phyloP scores from a whole-genome alignment of 2,113 vertebrate species.

The Laticauda colubrina region DNA sequence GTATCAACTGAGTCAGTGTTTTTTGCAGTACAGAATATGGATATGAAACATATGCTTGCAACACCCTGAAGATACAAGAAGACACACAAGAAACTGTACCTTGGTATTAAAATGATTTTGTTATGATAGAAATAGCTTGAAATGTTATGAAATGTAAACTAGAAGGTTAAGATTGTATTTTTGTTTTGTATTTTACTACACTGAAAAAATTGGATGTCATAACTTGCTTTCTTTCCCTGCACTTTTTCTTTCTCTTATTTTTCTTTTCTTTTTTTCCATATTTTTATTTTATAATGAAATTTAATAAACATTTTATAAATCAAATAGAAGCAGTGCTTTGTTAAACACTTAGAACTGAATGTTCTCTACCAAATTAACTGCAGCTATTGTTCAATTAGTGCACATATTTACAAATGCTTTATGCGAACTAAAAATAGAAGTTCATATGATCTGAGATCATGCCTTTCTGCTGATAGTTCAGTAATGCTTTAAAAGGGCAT shows the following conservation, averaged over 20 bases:
- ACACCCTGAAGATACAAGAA: not conserved
- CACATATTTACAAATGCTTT: not conserved
- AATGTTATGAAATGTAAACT: not conserved
- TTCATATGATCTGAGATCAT: not conserved
- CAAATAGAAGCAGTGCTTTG: not conserved
- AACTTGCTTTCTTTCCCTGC: not conserved
- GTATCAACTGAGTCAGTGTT: not conserved
- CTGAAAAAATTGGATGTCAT: not conserved
- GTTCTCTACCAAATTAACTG: not conserved
- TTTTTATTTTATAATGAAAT: not conserved
- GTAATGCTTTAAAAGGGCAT: not conserved
- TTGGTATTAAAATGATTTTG: not conserved
- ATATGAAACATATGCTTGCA: not conserved
- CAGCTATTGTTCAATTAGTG: not conserved
- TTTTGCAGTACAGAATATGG: not conserved
- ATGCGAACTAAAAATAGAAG: not conserved
- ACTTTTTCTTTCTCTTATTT: not conserved
- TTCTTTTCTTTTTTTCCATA: not conserved
- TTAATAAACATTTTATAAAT: not conserved
- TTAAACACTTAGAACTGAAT: not conserved
- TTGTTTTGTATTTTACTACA: not conserved
- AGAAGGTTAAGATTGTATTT: not conserved
- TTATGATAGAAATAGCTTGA: not conserved
- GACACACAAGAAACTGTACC: not conserved
- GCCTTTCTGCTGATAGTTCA: not conserved